Conservation (phyloP, 2,113 vertebrate genomes). For the Anhinga rufa region DNA sequence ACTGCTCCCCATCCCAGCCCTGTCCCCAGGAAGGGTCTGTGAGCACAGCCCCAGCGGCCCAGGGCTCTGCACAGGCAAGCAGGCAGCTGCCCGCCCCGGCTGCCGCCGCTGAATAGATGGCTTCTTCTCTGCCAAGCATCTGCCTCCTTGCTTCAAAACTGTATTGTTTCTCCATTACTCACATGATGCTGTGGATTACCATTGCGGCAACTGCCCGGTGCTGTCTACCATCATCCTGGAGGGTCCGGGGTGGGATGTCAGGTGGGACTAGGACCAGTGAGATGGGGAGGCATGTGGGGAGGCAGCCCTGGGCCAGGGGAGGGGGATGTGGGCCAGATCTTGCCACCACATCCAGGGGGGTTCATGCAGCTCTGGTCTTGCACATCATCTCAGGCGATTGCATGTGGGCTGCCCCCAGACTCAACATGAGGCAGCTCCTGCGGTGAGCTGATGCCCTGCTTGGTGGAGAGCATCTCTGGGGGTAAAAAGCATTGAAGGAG, state of each 20-base stretch:
- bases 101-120: neutral
- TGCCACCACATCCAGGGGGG: neutral
- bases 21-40: neutral
- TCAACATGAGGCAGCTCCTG: neutral
- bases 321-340: neutral
- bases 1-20: neutral
- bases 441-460: neutral
- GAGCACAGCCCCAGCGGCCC: neutral
- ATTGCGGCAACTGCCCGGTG: accelerated
- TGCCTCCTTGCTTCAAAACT: neutral
- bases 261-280: neutral
- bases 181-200: neutral
- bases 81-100: neutral
- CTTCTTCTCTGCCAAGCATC: neutral
- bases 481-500: neutral
- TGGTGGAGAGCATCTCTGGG: neutral
- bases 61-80: neutral
- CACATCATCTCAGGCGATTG: neutral
- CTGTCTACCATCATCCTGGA: neutral
- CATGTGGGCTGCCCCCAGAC: neutral
- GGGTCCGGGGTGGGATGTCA: neutral
- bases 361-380: neutral
- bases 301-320: neutral
- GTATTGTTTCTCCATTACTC: neutral
- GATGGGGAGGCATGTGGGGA: neutral